Evolutionary conservation across 2,888 invertebrate genomes (phyloP).

Genomic region (Caenorhabditis auriculariae): DNA sequence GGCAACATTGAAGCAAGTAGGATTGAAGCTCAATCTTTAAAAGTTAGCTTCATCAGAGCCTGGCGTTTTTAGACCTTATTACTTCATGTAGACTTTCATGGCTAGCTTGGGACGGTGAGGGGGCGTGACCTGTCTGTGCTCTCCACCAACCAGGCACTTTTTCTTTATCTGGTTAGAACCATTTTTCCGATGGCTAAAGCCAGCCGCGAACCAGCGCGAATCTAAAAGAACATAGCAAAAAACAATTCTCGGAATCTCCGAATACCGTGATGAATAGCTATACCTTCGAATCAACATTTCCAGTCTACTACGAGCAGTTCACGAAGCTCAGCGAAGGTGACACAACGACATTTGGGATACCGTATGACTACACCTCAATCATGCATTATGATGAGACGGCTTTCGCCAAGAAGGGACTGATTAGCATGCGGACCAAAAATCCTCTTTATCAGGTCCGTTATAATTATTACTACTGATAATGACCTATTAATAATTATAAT

Average conservation of each 20-base stretch:
- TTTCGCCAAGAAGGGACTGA: slow-evolving; percentile 42
- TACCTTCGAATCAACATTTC: slow-evolving; percentile 5
- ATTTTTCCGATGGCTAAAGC: too few species aligned
- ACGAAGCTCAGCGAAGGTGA: slow-evolving; percentile 45
- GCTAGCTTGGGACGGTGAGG: too few species aligned
- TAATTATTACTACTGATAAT: background rate
- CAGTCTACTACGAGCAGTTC: slow-evolving; percentile 42
- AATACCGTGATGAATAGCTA: too few species aligned
- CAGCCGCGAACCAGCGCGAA: too few species aligned
- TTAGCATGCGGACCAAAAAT: slow-evolving; percentile 54
- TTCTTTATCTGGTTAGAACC: too few species aligned
- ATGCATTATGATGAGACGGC: slow-evolving; percentile 55
- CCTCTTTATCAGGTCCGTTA: slow-evolving; percentile 34
- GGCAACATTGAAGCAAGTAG: slow-evolving; percentile 50
- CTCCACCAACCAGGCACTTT: too few species aligned
- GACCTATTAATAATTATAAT: background rate
- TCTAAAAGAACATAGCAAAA: too few species aligned
- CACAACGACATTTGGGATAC: slow-evolving; percentile 49
- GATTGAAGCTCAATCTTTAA: background rate
- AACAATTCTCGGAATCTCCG: too few species aligned
- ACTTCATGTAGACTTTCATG: too few species aligned
- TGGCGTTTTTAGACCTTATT: background rate
- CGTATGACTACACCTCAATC: slow-evolving; percentile 50
- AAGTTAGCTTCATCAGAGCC: background rate
- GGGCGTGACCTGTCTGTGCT: too few species aligned